Percentiles rank a stretch among this genome's conserved stretches.
phyloP scores from a whole-genome alignment of 35 echinoderm and acorn worm species.

The Nesometra sesokonis region DNA sequence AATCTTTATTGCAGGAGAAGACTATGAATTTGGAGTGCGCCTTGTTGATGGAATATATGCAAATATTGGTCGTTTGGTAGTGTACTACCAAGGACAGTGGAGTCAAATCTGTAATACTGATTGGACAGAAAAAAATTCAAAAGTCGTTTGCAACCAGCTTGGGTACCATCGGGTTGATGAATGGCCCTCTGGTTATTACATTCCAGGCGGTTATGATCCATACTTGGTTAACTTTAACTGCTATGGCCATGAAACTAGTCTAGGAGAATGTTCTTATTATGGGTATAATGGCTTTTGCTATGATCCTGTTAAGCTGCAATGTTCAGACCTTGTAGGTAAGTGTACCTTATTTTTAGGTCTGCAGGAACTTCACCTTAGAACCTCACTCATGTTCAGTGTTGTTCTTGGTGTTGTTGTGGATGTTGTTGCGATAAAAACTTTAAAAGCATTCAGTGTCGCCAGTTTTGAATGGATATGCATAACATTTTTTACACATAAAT shows the following conservation, averaged over 20 bases:
- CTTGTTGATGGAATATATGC: neutral
- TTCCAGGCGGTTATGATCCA: neutral
- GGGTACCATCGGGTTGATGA: neutral
- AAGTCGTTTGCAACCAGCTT: constrained; percentile 18
- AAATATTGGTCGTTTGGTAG: constrained; percentile 11
- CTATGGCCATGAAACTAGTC: neutral
- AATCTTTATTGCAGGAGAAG: no score
- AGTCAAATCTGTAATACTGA: constrained; percentile 1
- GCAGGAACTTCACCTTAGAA: no score
- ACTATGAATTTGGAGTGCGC: neutral
- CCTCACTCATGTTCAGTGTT: no score
- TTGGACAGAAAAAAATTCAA: neutral
- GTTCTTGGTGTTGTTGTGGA: no score
- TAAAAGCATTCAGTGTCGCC: no score
- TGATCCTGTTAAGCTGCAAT: neutral
- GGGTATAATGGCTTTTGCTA: neutral
- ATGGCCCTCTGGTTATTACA: neutral
- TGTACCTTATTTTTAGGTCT: no score
- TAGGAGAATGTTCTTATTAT: neutral
- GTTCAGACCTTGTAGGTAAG: neutral
- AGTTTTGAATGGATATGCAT: no score
- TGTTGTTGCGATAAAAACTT: no score
- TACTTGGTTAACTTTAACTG: neutral
- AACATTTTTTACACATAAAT: no score
- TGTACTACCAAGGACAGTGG: constrained; percentile 11